Base-by-base conservation (phyloP, 2,888 invertebrate genomes). In the Plagodis dolabraria region DNA sequence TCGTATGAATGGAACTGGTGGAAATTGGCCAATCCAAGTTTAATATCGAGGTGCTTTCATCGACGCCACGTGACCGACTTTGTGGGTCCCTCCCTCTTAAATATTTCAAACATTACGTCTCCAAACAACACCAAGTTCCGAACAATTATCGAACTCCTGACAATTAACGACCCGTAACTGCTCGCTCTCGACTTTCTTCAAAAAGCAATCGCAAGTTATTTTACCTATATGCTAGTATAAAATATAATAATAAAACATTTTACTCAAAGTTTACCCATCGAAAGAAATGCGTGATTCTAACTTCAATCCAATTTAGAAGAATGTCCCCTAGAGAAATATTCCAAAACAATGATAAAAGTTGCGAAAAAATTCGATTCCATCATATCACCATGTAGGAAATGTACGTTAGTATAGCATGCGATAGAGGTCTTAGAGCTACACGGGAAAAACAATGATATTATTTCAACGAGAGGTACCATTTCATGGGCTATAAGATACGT, bases 251-350 rank as follows among this genome's bases (percentile, higher is more conserved):
- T 63, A 53, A 67, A 65, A 50, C 36, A 38, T 63, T 57, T 62
- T 55, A 50, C 65, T 65, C 42, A 62, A 66, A 67, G 57, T 69
- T 68, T 53, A 56, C 68, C 62, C 52, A 55, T 60, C 57, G 60
- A 68, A 69, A 76, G 67, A 75, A 80, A 77, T 81, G 82, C 78
- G 83, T 84, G 84, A 87, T 85, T 87, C 83, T 72, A 86, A 89
- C 84, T 87, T 84, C 76, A 85, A 92, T 90, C 92, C 92, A 92
- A 92, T 92, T 87, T 86, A 79, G 77, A 82, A 81, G 84, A 91
- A 88, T 80, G 87, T 80, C 77, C 92, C 86, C 92, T 68, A 63
- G 88, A 84, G 91, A 80, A 82, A 85, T 81, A 84, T 86, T 80
- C 78, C 82, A 82, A 85, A 47, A 87, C 85, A 87, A 87, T 87